A percentile compares a stretch with the other conserved stretches of the same genome.
Evolutionary conservation across 2,113 vertebrate genomes (phyloP).

Genomic region (Pavo muticus): DNA sequence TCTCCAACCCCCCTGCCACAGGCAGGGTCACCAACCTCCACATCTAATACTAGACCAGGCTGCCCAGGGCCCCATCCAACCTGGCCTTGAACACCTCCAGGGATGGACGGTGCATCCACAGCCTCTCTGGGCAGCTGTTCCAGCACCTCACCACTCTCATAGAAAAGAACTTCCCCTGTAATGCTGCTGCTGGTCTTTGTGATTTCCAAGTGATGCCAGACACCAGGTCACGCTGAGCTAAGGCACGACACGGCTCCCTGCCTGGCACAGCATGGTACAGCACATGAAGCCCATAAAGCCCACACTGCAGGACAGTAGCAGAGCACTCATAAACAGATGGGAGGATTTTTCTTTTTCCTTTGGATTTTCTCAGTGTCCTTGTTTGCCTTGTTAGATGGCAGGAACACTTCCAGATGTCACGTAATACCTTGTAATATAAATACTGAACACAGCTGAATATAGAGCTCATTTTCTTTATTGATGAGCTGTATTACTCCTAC

Average conservation of each 20-base stretch:
- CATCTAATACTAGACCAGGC: too few relatives aligned
- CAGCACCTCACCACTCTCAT: too few relatives aligned
- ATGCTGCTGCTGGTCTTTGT: background rate
- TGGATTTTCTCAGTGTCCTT: background rate
- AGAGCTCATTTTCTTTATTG: background rate
- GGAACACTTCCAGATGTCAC: background rate
- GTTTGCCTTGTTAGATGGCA: background rate
- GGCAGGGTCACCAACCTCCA: too few relatives aligned
- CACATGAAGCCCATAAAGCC: background rate
- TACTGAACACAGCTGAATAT: background rate
- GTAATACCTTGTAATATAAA: background rate
- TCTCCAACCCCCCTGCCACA: too few relatives aligned
- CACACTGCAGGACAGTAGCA: background rate
- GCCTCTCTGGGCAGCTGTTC: too few relatives aligned
- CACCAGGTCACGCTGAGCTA: background rate
- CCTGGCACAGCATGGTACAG: fast-evolving
- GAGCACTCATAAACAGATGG: background rate
- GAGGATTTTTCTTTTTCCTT: background rate
- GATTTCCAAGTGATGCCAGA: background rate
- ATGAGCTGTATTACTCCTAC: background rate
- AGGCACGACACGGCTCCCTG: background rate
- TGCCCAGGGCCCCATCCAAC: too few relatives aligned
- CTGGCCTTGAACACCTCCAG: too few relatives aligned
- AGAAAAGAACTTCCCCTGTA: too few relatives aligned
- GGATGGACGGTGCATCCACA: too few relatives aligned